Evolutionary conservation across 2,888 invertebrate species (phyloP), one percentile per base, ranked within the genome.

Genomic region (Diarsia dahlii): DNA sequence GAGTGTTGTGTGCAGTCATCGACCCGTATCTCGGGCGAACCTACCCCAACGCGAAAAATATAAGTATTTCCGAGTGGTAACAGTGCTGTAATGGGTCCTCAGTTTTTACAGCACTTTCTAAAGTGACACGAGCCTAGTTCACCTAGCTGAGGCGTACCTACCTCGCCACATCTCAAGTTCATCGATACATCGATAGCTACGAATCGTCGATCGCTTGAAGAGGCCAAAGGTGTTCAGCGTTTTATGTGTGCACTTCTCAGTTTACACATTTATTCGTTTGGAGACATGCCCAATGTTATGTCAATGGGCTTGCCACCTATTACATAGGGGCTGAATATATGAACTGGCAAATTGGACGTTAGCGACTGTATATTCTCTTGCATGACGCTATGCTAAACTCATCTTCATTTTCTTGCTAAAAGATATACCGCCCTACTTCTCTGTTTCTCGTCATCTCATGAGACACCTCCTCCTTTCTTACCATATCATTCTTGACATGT

Each of bases 41-140:
- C 96, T 96, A 95, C 94, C 95, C 94, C 95, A 95, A 95, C 91
- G 89, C 90, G 93, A 94, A 95, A 95, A 95, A 93, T 94, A 85
- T 87, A 86, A 87, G 76, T 87, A 76, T 86, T 83, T 80, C 78
- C 69, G 77, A 84, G 65, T 81, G 77, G 67, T 70, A 73, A 74
- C 71, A 78, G 81, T 81, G 80, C 72, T 88, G 80, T 74, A 84
- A 84, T 64, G 68, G 71, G 72, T 62, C 18, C 68, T 70, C 71
- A 67, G 76, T 72, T 58, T 74, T 76, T 76, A 54, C 71, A 71
- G 72, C 63, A 87, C 87, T 87, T 87, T 87, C 83, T 81, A 81
- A 83, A 74, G 70, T n/a, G n/a, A n/a, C n/a, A n/a, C 65, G 13
- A 58, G 64, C 52, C 39, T 63, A n/a, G 12, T 28, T 39, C 39